These are phyloP conservation scores for Himantopus leucocephalus DNA, from an alignment of 2,113 vertebrate genomes.

Conservation along the genomic window DNA sequence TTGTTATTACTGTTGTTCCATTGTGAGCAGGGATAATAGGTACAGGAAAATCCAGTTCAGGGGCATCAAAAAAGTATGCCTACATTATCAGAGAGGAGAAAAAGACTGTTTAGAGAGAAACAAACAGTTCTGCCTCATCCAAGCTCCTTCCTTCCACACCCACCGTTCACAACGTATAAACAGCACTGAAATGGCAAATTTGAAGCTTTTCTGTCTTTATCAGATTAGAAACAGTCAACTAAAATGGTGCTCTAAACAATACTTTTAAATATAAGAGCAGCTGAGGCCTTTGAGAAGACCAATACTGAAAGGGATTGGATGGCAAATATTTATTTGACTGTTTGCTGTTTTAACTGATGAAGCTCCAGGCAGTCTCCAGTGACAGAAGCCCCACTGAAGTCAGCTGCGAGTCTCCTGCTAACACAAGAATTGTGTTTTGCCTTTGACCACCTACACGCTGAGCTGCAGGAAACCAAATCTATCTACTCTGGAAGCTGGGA, in stretches of 20 bases:
- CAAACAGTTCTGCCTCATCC: not conserved
- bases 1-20: constrained; percentile 50
- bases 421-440: not conserved
- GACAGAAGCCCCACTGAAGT: not conserved
- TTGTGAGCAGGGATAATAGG: constrained; percentile 58
- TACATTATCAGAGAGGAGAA: constrained; percentile 32
- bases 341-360: not conserved
- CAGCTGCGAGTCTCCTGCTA: not conserved
- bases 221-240: not conserved
- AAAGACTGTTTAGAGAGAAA: not conserved
- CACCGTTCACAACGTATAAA: not conserved
- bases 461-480: not conserved
- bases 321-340: not conserved
- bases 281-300: not conserved
- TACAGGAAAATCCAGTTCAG: constrained; percentile 64
- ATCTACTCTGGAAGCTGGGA: not conserved
- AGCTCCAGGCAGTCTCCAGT: not conserved
- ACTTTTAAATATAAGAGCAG: not conserved
- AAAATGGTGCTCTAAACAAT: not conserved
- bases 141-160: not conserved
- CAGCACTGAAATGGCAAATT: not conserved
- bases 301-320: not conserved
- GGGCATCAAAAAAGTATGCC: constrained; percentile 90
- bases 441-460: fast-evolving
- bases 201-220: not conserved